phyloP scores from a whole-genome alignment of 2,888 invertebrate genomes.

The Patella pellucida region DNA sequence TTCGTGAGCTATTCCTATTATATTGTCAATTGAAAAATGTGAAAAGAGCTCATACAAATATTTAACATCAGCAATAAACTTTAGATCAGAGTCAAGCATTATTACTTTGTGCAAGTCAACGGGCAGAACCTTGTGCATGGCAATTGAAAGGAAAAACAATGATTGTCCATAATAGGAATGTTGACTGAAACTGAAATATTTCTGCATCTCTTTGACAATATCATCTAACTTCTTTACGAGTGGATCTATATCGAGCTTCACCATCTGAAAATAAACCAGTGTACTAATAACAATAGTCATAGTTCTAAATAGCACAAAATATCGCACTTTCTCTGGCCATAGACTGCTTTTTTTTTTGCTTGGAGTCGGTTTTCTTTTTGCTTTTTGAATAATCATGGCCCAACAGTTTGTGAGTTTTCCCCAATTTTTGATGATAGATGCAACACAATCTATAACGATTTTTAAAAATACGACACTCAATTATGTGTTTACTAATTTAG shows the following conservation, averaged over 20 bases:
- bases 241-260: slow-evolving; percentile 77
- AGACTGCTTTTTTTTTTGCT: too few relatives aligned
- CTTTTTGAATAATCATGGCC: too few relatives aligned
- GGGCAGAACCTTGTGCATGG: slow-evolving; percentile 80
- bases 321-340: too few relatives aligned
- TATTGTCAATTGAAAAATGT: slow-evolving; percentile 76
- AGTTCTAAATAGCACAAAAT: too few relatives aligned
- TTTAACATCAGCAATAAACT: slow-evolving; percentile 79
- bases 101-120: slow-evolving; percentile 76
- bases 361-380: too few relatives aligned
- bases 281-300: too few relatives aligned
- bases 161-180: slow-evolving; percentile 84
- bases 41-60: slow-evolving; percentile 80
- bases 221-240: slow-evolving; percentile 76
- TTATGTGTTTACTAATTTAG: too few relatives aligned
- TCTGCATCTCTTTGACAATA: slow-evolving; percentile 79
- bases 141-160: slow-evolving; percentile 83
- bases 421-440: too few relatives aligned
- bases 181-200: slow-evolving; percentile 79
- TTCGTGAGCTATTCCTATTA: slow-evolving; percentile 80
- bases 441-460: too few relatives aligned
- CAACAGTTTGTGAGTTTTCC: too few relatives aligned
- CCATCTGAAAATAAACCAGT: slow-evolving; percentile 69
- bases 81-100: slow-evolving; percentile 84
- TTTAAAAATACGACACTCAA: too few relatives aligned